Evolutionary conservation across 2,797 vertebrate species (phyloP), one percentile per base, ranked within the genome.

Genomic region (Cygnus olor): DNA sequence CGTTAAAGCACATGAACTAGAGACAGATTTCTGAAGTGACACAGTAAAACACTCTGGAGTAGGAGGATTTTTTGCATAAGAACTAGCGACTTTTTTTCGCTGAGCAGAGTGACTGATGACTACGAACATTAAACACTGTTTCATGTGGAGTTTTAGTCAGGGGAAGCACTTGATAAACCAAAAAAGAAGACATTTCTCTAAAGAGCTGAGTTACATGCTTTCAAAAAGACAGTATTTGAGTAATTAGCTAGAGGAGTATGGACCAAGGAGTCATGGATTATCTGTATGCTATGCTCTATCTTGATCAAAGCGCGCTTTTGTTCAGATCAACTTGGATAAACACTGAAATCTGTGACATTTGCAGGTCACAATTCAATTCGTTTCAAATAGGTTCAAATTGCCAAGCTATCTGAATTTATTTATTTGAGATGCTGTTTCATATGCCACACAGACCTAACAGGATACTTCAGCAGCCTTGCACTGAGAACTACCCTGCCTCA

Each of bases 1-100:
- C 76, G 84, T 96, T 92, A 82, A 89, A 93, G 94, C 69, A 77
- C 60, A 57, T 19, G 74, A 51, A 66, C 69, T 81, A 87, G 57
- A 84, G 64, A 65, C 36, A 92, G 74, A 88, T 83, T 84, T 95
- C 77, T 82, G 74, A 90, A 91, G 56, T 73, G 44, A 71, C 82
- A 82, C 49, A 64, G 51, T 53, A 70, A 88, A 93, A 80, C 34
- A 82, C 38, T n/a, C 49, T 5, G 14, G 22, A 88, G 93, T 73
- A 49, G 88, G 78, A 94, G 81, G 65, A 88, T 63, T 73, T 90
- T 93, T 85, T 91, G 68, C 70, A 49, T 58, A 60, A 86, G 74
- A 91, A 77, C 38, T 56, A 42, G 34, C 81, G 44, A 69, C 30
- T 72, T 77, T n/a, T n/a, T 57, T 42, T 56, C 36, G 61, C 12